Percentiles rank a stretch among this genome's conserved stretches.
Evolutionary conservation across 2,888 invertebrate species (phyloP).

Genomic region (Xestia sexstrigata): DNA sequence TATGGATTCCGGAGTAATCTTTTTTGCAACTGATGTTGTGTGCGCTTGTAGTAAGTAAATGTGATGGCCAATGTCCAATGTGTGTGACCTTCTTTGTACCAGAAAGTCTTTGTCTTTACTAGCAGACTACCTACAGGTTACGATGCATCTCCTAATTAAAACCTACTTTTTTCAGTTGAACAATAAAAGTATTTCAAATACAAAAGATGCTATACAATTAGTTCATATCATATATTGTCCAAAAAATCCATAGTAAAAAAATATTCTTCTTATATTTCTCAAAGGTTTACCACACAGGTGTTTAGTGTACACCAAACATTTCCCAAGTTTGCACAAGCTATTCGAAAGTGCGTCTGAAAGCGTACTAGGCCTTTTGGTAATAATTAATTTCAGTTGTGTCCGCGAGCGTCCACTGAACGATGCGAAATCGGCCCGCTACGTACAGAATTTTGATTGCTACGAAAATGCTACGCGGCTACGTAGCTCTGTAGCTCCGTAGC

Average conservation of each 20-base stretch:
- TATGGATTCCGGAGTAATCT: slow-evolving; percentile 21
- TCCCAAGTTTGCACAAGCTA: background rate
- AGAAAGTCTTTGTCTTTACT: background rate
- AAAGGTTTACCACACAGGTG: background rate
- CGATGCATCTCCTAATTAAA: background rate
- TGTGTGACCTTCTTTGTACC: too few relatives aligned
- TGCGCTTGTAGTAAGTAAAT: background rate
- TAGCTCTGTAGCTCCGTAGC: slow-evolving; percentile 52
- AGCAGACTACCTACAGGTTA: background rate
- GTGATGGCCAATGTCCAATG: background rate
- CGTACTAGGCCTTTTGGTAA: slow-evolving; percentile 37
- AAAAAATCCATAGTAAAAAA: background rate
- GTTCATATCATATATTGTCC: background rate
- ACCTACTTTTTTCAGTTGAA: background rate
- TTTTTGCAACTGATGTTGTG: slow-evolving; percentile 1
- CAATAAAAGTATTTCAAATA: background rate
- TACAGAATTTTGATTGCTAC: slow-evolving; percentile 78
- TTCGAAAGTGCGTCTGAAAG: slow-evolving; percentile 11
- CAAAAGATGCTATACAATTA: background rate
- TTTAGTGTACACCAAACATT: background rate
- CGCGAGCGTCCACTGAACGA: slow-evolving; percentile 71
- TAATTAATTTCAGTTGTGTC: slow-evolving; percentile 79
- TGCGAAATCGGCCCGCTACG: slow-evolving; percentile 75
- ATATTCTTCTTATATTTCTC: too few relatives aligned
- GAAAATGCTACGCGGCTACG: slow-evolving; percentile 66